These are phyloP conservation scores for Tragelaphus imberbis DNA, from an alignment of 2,113 vertebrate species.

Conservation along the genomic window DNA sequence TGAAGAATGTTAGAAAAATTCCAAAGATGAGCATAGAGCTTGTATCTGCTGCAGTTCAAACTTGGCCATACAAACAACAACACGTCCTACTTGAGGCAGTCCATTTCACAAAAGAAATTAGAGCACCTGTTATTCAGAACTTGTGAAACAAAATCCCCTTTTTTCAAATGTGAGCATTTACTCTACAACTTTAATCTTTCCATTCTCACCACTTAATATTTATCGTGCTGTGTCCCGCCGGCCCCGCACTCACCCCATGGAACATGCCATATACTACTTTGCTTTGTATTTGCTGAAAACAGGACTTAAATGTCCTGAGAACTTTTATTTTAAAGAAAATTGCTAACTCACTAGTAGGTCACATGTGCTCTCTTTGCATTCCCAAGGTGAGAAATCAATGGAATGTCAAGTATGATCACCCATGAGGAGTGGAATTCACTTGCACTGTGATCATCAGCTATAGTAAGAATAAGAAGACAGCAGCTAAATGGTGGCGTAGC, in stretches of 20 bases:
- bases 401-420: not conserved
- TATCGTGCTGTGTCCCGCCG: not conserved
- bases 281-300: constrained; percentile 43
- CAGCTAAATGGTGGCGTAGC: not conserved
- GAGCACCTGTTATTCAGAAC: not conserved
- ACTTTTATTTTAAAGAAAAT: constrained; percentile 32
- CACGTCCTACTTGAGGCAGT: not conserved
- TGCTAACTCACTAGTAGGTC: not conserved
- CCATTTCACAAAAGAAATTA: not conserved
- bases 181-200: constrained; percentile 11
- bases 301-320: constrained; percentile 5
- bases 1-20: not conserved
- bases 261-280: not conserved
- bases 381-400: not conserved
- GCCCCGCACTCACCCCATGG: not conserved
- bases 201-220: not conserved
- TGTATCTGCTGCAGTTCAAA: not conserved
- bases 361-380: not conserved
- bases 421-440: not conserved
- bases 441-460: not conserved
- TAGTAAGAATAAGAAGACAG: not conserved
- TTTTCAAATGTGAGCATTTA: constrained; percentile 22
- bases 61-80: not conserved
- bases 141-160: not conserved
- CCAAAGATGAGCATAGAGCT: not conserved